Evolutionary conservation across 2,797 vertebrate species (phyloP), one percentile per base, ranked within the genome.

Genomic region (Intellagama lesueurii): DNA sequence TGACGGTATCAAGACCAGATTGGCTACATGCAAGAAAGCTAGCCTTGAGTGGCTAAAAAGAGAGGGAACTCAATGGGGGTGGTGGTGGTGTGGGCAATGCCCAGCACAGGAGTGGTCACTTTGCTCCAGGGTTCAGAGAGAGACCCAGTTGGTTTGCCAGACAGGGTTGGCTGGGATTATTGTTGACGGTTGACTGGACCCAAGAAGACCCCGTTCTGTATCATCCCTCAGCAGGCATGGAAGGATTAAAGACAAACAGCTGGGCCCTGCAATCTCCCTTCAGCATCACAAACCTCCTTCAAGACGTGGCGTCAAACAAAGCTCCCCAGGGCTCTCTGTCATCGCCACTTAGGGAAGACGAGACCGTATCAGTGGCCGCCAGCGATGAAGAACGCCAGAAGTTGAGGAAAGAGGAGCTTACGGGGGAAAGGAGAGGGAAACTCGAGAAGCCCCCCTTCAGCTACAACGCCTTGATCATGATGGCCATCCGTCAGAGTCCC

Each of bases 381-480:
- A 22, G 78, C 19, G 5, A 78, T 47, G 78, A 35, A 19, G 35
- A 8, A 26, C 66, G 56, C 24, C 70, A 68, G 80, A 83, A 49
- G 16, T 14, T 30, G 73, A 35, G 76, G 5, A 79, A 85, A 35
- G 81, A 81, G 47, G 66, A 17, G 24, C 16, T 52, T 8, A 4
- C 72, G 5, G 32, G 73, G 12, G 32, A 94, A 93, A 19, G 79
- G 86, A 90, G 64, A 32, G 91, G 81, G 0, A 96, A 96, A 91
- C 85, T 91, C 0, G 96, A 97, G 86, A 98, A 98, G 91, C 98
- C 98, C 6, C 97, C 97, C 0, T 98, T 98, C 89, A 98, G 98
- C 56, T 98, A 98, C 83, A 98, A 98, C 89, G 98, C 98, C 60
- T 96, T 98, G 87, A 98, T 98, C 85, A 97, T 98, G 97, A 98